Base-by-base conservation (phyloP, 2,113 vertebrate genomes). In the Chloroceryle aenea region DNA sequence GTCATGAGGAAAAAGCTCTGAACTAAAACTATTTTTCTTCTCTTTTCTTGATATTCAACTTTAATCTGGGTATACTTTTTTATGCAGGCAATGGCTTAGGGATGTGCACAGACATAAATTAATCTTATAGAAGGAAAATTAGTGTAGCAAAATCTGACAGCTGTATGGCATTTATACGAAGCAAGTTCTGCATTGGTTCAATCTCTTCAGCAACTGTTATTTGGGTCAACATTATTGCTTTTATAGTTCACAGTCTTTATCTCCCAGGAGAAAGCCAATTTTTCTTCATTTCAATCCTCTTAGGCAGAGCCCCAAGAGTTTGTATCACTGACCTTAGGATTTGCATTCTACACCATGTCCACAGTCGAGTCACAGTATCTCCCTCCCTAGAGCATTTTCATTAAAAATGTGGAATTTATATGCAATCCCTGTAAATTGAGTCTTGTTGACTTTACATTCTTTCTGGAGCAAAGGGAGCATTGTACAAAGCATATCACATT, bases 11-110 rank as follows among this genome's bases (percentile, higher is more conserved):
- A 89, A 85, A 91, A 77, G 5, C 27, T 80, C 82, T 84, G 73
- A 80, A 89, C 21, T 84, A 67, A 83, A 73, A 90, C 23, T 89
- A 25, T 52, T 77, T 88, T 90, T 77, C 38, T 73, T 94, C 90
- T 79, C 81, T 89, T 95, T 94, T 91, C 87, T 89, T 56, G 61
- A 73, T 87, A 95, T 95, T 95, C 92, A 96, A 43, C 79, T 97
- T 98, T 95, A 97, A 98, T 97, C 94, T 95, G 76, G 36, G 83
- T 79, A 85, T 73, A 94, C n/a, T 83, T 42, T 87, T 97, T 94
- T 62, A 94, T 77, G 40, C 87, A 95, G 72, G 50, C 76, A 78
- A 73, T 72, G 81, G 56, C 88, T 97, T 91, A 95, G 74, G 71
- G 25, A 93, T 90, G 68, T 93, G 81, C 97, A 93, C 79, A 89